These are phyloP conservation scores for Nesospiza acunhae DNA, from an alignment of 2,113 vertebrate species.

Conservation along the genomic window DNA sequence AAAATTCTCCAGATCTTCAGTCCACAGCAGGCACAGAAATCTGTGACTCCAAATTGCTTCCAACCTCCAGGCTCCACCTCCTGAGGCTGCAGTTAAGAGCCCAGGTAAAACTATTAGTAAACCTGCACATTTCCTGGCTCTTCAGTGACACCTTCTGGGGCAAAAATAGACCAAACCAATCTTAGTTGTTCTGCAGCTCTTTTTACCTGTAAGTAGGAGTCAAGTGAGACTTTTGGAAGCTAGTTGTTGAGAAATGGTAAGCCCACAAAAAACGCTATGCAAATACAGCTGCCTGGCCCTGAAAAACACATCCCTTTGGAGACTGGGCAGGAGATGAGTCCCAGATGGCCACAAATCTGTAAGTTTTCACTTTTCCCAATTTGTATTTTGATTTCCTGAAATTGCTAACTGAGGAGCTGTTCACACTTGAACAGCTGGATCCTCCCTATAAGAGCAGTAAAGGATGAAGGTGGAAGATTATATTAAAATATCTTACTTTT, in stretches of 20 bases:
- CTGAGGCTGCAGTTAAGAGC: background rate
- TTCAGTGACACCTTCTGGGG: slow-evolving; percentile 66
- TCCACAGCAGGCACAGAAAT: background rate
- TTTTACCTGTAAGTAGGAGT: background rate
- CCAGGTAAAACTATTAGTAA: background rate
- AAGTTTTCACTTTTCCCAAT: background rate
- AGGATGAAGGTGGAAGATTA: background rate
- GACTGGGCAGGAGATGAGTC: background rate
- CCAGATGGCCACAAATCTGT: background rate
- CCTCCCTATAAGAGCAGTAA: background rate
- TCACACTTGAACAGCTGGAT: background rate
- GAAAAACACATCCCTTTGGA: background rate
- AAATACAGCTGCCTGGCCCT: background rate
- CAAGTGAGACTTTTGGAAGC: background rate
- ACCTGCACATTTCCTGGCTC: slow-evolving; percentile 13
- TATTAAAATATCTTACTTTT: background rate
- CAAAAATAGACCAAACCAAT: background rate
- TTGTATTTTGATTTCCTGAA: background rate
- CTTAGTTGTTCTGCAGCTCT: background rate
- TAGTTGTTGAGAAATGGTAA: background rate
- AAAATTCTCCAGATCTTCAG: background rate
- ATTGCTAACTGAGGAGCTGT: background rate
- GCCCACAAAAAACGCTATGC: background rate
- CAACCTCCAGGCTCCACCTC: background rate
- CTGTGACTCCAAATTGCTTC: background rate